Base-by-base conservation (phyloP, 2,888 invertebrate genomes). In the Acronicta aceris region DNA sequence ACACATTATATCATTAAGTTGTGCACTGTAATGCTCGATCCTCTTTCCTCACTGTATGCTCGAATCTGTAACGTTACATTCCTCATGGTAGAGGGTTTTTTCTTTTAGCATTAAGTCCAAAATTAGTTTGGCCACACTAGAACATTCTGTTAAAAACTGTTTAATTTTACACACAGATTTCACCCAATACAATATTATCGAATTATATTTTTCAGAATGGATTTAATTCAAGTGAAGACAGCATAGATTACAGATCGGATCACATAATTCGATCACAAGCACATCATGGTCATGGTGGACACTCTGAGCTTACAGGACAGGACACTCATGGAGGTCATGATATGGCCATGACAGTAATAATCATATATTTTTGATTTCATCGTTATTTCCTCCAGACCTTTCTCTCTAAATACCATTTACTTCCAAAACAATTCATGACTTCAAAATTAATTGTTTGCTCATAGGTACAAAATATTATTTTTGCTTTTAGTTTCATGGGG, bases 401-500 rank as follows among this genome's bases (percentile, higher is more conserved):
- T 3, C 36, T n/a, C 36, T 36, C 12, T 36, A 16, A 1, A 49
- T 13, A 15, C 10, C 2, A 9, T 9, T 30, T 9, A 9, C 30
- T 27, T 27, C 7, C 27, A 27, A 27, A 27, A 27, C 27, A 27
- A 7, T 7, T 7, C 27, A 27, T 27, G 2, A 27, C 6, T 27
- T 27, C 27, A 10, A 30, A 9, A 2, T 30, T 30, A 5, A 30
- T 10, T 9, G 3, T 21, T 3, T 4, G 4, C 4, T 3, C 21
- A 21, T 21, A 21, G 21, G 2, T 12, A 33, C 16, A 21, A 45
- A 45, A 49, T 7, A 25, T 21, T 48, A 40, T 43, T 59, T 71
- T 50, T 71, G 86, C 89, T 97, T 97, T 92, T 91, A 96, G 95
- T 98, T 98, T 89, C 97, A 98, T 85, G 97, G 97, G 80, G 97